Evolutionary conservation across 2,113 vertebrate species (phyloP).

Genomic region (Bagarius yarrelli): DNA sequence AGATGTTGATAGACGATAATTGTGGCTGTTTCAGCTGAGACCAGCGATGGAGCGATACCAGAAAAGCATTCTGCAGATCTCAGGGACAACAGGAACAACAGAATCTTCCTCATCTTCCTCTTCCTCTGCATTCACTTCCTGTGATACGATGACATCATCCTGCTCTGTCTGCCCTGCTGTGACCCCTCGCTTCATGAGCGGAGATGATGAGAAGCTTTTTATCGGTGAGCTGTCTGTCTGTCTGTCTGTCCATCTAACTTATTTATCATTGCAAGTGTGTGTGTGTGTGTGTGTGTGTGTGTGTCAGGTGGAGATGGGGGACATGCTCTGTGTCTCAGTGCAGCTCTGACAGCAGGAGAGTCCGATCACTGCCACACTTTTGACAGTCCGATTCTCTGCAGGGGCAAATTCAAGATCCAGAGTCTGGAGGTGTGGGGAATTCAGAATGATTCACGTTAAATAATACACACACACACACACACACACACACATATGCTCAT

Average conservation of each 20-base stretch:
- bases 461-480: constrained; percentile 5
- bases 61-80: constrained; percentile 76
- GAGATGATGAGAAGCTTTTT: constrained; percentile 67
- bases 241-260: constrained; percentile 21
- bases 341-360: constrained; percentile 68
- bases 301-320: constrained; percentile 77
- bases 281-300: constrained; percentile 14
- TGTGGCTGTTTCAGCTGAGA: constrained; percentile 68
- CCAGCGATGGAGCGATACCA: constrained; percentile 79
- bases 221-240: constrained; percentile 68
- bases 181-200: constrained; percentile 73
- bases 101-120: constrained; percentile 30
- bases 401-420: constrained; percentile 79
- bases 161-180: constrained; percentile 5
- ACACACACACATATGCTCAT: not conserved
- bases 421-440: constrained; percentile 82
- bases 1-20: not conserved
- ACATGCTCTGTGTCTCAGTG: constrained; percentile 71
- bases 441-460: constrained; percentile 63
- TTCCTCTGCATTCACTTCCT: constrained; percentile 22
- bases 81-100: constrained; percentile 62
- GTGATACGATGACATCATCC: not conserved
- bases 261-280: not conserved
- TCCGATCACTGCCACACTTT: constrained; percentile 79
- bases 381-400: constrained; percentile 79